Base-by-base conservation (phyloP, 2,888 invertebrate genomes). In the Mayetiola destructor region DNA sequence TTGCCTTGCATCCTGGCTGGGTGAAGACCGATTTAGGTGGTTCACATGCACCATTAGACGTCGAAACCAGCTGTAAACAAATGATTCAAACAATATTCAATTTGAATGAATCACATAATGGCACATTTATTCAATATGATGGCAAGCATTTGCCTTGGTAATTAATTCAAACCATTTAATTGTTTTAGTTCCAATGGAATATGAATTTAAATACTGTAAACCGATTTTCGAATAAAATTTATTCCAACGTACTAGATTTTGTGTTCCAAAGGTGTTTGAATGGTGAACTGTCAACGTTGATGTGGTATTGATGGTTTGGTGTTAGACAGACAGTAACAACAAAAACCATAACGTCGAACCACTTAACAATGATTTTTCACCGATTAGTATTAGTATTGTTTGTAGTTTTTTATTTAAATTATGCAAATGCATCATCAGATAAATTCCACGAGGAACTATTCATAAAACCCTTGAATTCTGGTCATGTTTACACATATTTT, bases 1-100 rank as follows among this genome's bases (percentile, higher is more conserved):
- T 83, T 1, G 77, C 76, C 57, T 68, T 94, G 59, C 92, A 93
- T 73, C 93, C 93, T 0, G 93, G 93, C 2, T 93, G 92, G 93
- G 90, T 93, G 8, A 81, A 82, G 67, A 94, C 93, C 0, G 85
- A 84, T 62, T 85, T 93, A 88, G 93, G 93, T 4, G 92, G 93
- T 4, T 71, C 76, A 37, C 82, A 80, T 62, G 93, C 92, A 0
- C 83, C 84, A 0, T 71, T 91, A 32, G 81, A 83, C 56, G 74
- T 88, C 1, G 78, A 82, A 23, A 76, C 79, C 1, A 84, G 88
- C 66, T 79, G 83, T 5, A 66, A 66, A 0, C 76, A 77, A 18
- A 81, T 93, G 59, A 70, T 91, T 18, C 69, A 78, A 6, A 82
- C 86, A 3, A 69, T 93, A 42, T 66, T 72, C 37, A 73, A 73